Conservation (phyloP, 2,888 invertebrate species). For the Pristionchus mayeri region DNA sequence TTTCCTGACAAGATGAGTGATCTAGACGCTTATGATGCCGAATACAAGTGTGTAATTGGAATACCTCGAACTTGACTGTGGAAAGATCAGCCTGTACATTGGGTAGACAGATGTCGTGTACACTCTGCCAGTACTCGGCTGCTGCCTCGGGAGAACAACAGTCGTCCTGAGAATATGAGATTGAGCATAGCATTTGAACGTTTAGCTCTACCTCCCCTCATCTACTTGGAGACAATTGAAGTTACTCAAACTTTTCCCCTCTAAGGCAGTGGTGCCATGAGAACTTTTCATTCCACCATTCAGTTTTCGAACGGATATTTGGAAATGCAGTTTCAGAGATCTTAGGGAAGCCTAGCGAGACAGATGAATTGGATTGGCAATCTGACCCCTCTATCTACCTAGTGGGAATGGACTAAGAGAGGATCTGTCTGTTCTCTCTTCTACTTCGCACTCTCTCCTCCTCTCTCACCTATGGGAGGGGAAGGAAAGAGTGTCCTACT, state of each 20-base stretch:
- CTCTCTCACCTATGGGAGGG: not conserved
- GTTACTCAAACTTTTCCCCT: too few relatives aligned
- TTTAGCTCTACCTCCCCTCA: too few relatives aligned
- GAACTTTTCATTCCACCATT: too few relatives aligned
- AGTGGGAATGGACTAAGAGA: not conserved
- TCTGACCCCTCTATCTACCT: not conserved
- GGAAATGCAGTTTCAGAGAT: too few relatives aligned
- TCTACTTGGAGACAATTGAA: too few relatives aligned
- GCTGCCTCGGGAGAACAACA: conserved; percentile 71
- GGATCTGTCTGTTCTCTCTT: conserved; percentile 1
- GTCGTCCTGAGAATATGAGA: conserved; percentile 60
- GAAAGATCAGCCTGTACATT: conserved; percentile 64
- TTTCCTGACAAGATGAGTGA: not conserved
- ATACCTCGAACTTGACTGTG: conserved; percentile 62
- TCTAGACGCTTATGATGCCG: too few relatives aligned
- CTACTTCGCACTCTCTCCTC: not conserved
- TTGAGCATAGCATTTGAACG: too few relatives aligned
- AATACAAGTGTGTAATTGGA: not conserved
- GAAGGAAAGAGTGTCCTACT: not conserved
- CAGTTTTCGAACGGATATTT: too few relatives aligned
- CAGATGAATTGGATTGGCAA: conserved; percentile 23
- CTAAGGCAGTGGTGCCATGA: too few relatives aligned
- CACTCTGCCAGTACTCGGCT: conserved; percentile 68
- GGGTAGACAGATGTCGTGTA: conserved; percentile 75
- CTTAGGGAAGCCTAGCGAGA: not conserved